Base-by-base conservation (phyloP, 2,113 vertebrate species). In the Oceanites oceanicus region DNA sequence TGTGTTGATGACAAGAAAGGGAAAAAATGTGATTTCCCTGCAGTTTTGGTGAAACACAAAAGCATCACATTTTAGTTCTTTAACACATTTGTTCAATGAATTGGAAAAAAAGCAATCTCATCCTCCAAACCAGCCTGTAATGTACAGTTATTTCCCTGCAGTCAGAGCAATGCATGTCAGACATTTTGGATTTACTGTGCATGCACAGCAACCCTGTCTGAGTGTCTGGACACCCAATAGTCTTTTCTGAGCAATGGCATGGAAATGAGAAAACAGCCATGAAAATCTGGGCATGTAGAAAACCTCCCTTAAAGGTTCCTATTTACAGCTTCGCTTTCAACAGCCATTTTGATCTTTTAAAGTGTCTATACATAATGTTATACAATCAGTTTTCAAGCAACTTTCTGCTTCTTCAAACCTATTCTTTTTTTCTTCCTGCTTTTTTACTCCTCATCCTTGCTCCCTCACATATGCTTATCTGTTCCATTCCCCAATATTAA, bases 41-140 rank as follows among this genome's bases (percentile, higher is more conserved):
- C 89, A 96, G 96, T 95, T 95, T 94, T 95, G 74, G 66, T 92
- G 84, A 85, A 94, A 92, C 71, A 95, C 70, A 91, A 92, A 94
- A 95, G 71, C 87, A 70, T 94, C 80, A 22, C 77, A 89, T 94
- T 95, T 92, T 89, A 89, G 77, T 88, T 94, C 84, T 89, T 95
- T 92, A 97, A 94, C 95, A 78, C 86, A 75, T 95, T 96, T 95
- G 95, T 94, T 97, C 84, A 87, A 89, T 92, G 95, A 91, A 77
- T 88, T 93, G 92, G 78, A 83, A 78, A 88, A 91, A 91, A 92
- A 94, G 77, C 70, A 92, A 94, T 91, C 49, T 74, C 87, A 53
- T 85, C 74, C 70, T 93, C 81, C 84, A 87, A 76, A 95, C 9
- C 87, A 96, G 93, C 49, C 73, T 85, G 93, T 45, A 91, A 70